Evolutionary conservation across 2,797 vertebrate species (phyloP), one percentile per base, ranked within the genome.

Genomic region (Alectoris magna): DNA sequence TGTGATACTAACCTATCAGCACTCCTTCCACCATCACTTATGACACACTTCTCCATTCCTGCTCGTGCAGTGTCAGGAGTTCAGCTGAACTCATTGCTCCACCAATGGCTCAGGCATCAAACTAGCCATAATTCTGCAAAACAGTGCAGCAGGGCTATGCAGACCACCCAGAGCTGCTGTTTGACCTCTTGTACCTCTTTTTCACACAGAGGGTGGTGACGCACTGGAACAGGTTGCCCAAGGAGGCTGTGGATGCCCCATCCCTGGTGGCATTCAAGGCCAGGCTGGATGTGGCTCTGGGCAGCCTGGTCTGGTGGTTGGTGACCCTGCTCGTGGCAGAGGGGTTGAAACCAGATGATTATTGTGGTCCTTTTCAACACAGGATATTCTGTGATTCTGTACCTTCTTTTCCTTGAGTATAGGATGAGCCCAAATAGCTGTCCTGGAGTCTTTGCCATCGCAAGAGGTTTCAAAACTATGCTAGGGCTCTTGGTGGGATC

Each of bases 21-120:
- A 14, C 14, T 31, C 31, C 23, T 23, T 66, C 21, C 24, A 17
- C 27, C 29, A 2, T 62, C 16, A 31, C 22, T 56, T 0, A 0
- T 49, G 41, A 23, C 48, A 27, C 13, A 55, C 51, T 34, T 66
- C 39, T 60, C 14, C 63, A 23, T 38, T 79, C 44, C 36, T 17
- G 31, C 24, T 41, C 44, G 3, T 71, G 64, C 51, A 55, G 53
- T 31, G 29, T 55, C 6, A 31, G 27, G 16, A 56, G 27, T 27
- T 70, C n/a, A 8, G 4, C 31, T 21, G 14, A 56, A 2, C 27
- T 60, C 51, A 55, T 36, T n/a, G 21, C 31, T 48, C 51, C 29
- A 31, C 26, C 11, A 39, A 78, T 64, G 5, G 1, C 53, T 69
- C 39, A 19, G 53, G 26, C 31, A 60, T 39, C 49, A 87, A 22